Conservation (phyloP, 2,888 invertebrate species). For the Andrena minutula region DNA sequence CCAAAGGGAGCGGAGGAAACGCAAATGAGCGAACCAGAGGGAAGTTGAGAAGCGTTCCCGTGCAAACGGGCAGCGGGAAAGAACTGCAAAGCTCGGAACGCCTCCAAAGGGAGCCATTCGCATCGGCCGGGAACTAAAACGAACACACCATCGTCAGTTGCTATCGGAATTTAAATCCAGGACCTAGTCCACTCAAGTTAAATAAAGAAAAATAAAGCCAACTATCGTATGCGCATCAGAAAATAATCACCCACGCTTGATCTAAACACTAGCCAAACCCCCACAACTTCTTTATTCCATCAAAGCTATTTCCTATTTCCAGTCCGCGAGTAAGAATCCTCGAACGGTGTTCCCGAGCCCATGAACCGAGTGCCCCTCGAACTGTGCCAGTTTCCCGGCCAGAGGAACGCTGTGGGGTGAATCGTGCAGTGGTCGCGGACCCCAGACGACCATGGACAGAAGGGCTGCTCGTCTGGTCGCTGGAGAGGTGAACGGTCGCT, state of each 20-base stretch:
- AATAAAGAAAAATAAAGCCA: too few relatives aligned
- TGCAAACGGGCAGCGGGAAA: neutral
- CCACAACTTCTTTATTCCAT: neutral
- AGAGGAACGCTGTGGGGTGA: constrained; percentile 1
- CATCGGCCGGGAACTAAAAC: too few relatives aligned
- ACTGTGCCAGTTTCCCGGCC: neutral
- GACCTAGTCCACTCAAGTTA: too few relatives aligned
- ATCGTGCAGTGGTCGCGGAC: constrained; percentile 26
- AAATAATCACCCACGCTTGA: neutral
- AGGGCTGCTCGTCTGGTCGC: constrained; percentile 28
- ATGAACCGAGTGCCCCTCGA: constrained; percentile 1
- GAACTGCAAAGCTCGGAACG: neutral
- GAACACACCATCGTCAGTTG: too few relatives aligned
- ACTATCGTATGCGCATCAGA: too few relatives aligned
- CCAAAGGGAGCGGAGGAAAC: neutral
- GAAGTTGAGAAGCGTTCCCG: neutral
- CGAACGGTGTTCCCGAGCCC: neutral
- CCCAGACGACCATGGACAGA: constrained; percentile 61
- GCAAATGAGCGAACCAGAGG: neutral
- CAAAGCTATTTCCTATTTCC: neutral
- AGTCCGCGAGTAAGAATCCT: neutral
- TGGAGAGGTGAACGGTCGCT: constrained; percentile 49
- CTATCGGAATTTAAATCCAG: too few relatives aligned
- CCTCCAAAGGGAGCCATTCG: too few relatives aligned
- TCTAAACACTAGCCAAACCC: neutral